Evolutionary conservation across 2,113 vertebrate genomes (phyloP).

Genomic region (Poeciliopsis retropinna): DNA sequence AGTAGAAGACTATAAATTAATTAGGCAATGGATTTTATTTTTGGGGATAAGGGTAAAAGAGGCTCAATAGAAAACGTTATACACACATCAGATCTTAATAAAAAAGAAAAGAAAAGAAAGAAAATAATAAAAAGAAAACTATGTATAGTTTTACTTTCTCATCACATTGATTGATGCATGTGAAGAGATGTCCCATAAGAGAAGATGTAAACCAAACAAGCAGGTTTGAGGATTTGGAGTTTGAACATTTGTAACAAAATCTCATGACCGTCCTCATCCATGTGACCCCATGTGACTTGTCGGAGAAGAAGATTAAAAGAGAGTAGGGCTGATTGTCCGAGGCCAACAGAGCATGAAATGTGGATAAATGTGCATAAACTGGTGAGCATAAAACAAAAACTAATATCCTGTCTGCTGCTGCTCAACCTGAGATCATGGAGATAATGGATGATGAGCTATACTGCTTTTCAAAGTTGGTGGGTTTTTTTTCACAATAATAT

Average conservation of each 20-base stretch:
- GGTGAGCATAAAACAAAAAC: constrained; percentile 3
- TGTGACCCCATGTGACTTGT: constrained; percentile 65
- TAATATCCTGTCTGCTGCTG: constrained; percentile 18
- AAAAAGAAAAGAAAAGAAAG: no score
- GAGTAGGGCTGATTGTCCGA: constrained; percentile 12
- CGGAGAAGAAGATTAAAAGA: constrained; percentile 19
- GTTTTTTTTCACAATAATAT: background rate
- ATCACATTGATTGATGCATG: background rate
- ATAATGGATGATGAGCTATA: constrained; percentile 1
- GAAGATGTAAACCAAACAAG: background rate
- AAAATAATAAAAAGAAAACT: no score
- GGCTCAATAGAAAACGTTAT: no score
- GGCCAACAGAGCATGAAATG: constrained; percentile 32
- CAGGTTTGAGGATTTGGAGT: background rate
- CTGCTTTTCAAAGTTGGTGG: no score
- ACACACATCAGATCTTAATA: no score
- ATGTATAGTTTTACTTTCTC: no score
- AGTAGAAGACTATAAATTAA: no score
- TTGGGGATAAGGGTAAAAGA: no score
- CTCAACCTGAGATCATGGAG: background rate
- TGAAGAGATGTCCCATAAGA: background rate
- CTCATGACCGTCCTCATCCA: constrained; percentile 68
- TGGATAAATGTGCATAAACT: constrained; percentile 19
- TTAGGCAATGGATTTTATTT: no score
- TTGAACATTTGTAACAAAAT: constrained; percentile 20